These are phyloP conservation scores for Tridacna crocea DNA, from an alignment of 2,888 invertebrate species.

Conservation along the genomic window DNA sequence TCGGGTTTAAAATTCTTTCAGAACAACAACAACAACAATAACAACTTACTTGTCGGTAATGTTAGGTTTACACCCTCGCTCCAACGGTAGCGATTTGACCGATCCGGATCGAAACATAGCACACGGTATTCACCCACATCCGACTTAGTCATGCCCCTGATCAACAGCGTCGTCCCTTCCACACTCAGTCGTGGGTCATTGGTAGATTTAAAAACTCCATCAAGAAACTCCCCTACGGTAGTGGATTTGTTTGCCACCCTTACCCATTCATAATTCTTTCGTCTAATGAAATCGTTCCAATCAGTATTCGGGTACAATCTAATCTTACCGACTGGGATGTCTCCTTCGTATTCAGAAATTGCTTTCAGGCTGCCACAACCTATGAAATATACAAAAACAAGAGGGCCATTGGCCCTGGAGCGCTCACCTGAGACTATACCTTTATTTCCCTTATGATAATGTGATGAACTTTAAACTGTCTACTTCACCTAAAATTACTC, in stretches of 20 bases:
- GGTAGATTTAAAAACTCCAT: not conserved
- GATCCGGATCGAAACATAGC: not conserved
- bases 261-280: not conserved
- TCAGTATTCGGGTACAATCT: not conserved
- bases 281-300: not conserved
- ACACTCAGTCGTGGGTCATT: not conserved
- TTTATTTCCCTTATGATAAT: too few relatives aligned
- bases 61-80: not conserved
- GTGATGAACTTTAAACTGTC: too few relatives aligned
- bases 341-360: not conserved
- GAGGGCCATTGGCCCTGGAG: not conserved
- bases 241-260: not conserved
- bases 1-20: too few relatives aligned
- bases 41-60: constrained; percentile 10
- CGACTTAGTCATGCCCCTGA: not conserved
- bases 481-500: too few relatives aligned
- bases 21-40: too few relatives aligned
- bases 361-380: constrained; percentile 1
- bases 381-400: not conserved
- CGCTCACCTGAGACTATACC: too few relatives aligned
- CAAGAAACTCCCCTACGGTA: not conserved
- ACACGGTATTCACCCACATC: not conserved
- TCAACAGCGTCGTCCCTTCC: not conserved
- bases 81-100: not conserved
- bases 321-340: not conserved